Evolutionary conservation across 2,888 invertebrate species (phyloP), one percentile per base, ranked within the genome.

Genomic region (Tortrix viridana): DNA sequence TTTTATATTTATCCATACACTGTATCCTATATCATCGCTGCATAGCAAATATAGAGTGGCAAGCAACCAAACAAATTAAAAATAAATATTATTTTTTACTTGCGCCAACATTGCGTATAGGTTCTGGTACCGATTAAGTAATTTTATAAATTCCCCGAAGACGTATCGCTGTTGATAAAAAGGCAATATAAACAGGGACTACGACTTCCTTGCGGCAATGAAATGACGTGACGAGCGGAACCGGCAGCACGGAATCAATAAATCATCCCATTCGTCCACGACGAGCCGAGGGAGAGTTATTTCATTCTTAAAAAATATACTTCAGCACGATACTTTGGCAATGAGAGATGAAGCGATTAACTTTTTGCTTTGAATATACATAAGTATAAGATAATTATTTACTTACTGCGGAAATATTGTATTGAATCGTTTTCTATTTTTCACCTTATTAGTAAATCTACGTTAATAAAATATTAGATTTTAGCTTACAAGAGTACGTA

Each of bases 171-270:
- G 32, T 12, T 12, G 32, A 66, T 50, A 65, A 60, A 65, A 65
- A 69, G 65, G 61, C 60, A 60, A 65, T 71, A 72, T 75, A 74
- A 77, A 72, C 70, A 72, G 71, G 71, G 71, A 69, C 70, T 69
- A 70, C 70, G 65, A 68, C 71, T 71, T 70, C 71, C 71, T 74
- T 70, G 67, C 68, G 70, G 74, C 73, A 69, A 79, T 69, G 71
- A 74, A 75, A 76, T 75, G 78, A 74, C 75, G 71, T 73, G 71
- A 71, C 75, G 74, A 77, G 72, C 74, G 75, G 73, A 79, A 77
- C 72, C 65, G 71, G 68, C 66, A 70, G 71, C 71, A 74, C 77
- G 79, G 75, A 79, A 82, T 83, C 80, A 81, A 82, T 83, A 80
- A 71, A 69, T 79, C 77, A 74, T 76, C 75, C 73, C 74, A 81